phyloP scores from a whole-genome alignment of 2,888 invertebrate species.

The Thereva nobilitata region DNA sequence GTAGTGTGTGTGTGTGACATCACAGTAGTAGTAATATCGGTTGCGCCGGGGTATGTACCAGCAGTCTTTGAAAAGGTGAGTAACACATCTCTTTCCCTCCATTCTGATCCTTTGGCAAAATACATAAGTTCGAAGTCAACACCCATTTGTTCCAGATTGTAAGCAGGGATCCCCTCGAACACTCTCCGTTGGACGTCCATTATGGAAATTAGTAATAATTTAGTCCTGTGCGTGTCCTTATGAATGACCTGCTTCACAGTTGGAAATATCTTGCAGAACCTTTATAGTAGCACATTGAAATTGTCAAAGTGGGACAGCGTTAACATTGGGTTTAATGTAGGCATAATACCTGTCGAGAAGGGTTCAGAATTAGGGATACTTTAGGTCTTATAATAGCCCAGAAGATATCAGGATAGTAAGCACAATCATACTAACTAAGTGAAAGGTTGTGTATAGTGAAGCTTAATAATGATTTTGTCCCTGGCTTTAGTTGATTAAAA shows the following conservation, averaged over 20 bases:
- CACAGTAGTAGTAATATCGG: slow-evolving; percentile 14
- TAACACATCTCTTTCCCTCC: background rate
- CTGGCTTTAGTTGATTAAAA: slow-evolving; percentile 23
- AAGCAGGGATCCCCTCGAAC: slow-evolving; percentile 18
- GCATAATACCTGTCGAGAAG: slow-evolving; percentile 25
- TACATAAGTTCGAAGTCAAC: slow-evolving; percentile 30
- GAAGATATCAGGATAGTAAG: slow-evolving; percentile 19
- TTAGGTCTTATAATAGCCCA: background rate
- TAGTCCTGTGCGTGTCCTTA: slow-evolving; percentile 31
- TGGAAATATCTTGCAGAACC: slow-evolving; percentile 24
- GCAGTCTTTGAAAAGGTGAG: slow-evolving; percentile 13
- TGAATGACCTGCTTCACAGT: slow-evolving; percentile 30
- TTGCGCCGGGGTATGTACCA: slow-evolving; percentile 13
- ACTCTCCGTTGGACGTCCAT: slow-evolving; percentile 17
- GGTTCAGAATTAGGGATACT: background rate
- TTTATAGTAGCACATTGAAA: slow-evolving; percentile 29
- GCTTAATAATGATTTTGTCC: slow-evolving; percentile 19
- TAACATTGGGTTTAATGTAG: slow-evolving; percentile 22
- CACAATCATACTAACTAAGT: slow-evolving; percentile 26
- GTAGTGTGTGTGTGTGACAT: background rate
- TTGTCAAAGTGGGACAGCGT: slow-evolving; percentile 29
- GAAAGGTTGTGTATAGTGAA: slow-evolving; percentile 15
- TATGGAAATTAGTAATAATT: slow-evolving; percentile 34
- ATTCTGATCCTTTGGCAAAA: slow-evolving; percentile 1
- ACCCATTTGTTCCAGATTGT: slow-evolving; percentile 33